Evolutionary conservation across 2,888 invertebrate genomes (phyloP), one percentile per base, ranked within the genome.

Genomic region (Lepidocyrtinus sp.): DNA sequence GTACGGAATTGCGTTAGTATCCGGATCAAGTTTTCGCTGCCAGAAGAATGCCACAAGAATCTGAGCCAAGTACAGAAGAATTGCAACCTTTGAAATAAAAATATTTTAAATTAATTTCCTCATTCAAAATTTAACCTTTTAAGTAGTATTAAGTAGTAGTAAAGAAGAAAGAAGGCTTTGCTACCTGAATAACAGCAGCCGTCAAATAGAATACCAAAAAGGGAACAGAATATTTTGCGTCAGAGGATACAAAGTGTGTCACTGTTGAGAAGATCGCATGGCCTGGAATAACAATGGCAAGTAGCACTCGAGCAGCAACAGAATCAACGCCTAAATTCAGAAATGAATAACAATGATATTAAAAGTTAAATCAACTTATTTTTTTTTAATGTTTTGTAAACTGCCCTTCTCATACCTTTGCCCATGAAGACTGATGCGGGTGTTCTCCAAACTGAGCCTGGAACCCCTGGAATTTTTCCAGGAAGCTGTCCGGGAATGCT

Each of bases 1-100:
- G 88, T 96, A 96, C 63, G 96, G 96, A 88, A 96, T 96, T 73
- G 96, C 95, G 2, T 94, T 94, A 88, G 95, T 96, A 89, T 96
- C 96, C 26, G 96, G 96, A 88, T 96, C 96, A 88, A 94, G 92
- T 61, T 93, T 93, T 83, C 91, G 89, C 78, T 90, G 91, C 96
- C 96, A 96, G 93, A 96, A 94, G 91, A 93, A 93, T 70, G 93
- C 90, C 59, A 96, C 94, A 91, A 96, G 92, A 87, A 94, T 92
- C 89, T 94, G 94, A 87, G 95, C 94, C 75, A 95, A 92, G 87
- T 93, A 93, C 82, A 96, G 89, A 84, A 96, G 91, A 68, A 95
- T 88, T 83, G 93, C 90, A 75, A 94, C 93, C 90, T 90, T 86
- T 25, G 85, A 84, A 80, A 76, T 26, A 75, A 59, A 45, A 15